Base-by-base conservation (phyloP, 1,140 invertebrate species). In the Aphidius gifuensis region DNA sequence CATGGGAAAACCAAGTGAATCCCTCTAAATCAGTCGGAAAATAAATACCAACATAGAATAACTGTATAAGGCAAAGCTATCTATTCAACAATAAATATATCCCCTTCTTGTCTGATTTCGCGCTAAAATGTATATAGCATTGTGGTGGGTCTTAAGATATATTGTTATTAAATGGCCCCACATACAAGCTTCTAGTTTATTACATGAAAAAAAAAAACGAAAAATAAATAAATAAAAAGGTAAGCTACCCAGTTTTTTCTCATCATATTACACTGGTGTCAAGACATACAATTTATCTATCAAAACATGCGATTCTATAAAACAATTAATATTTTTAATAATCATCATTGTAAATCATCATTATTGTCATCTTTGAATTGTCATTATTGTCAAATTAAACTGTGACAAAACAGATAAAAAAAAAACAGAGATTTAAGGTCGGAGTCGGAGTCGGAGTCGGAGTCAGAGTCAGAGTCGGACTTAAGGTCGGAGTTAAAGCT, bases 161-260 rank as follows among this genome's bases (percentile, higher is more conserved):
- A 80, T 78, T 76, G 75, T 80, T 80, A 80, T 80, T 80, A 80
- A 80, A 80, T 78, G 75, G 76, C 74, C 70, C 69, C 72, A 68
- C 68, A 66, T 74, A 71, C 66, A 70, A 68, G 69, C 67, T 62
- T 32, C 66, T 71, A 69, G 69, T 77, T 73, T 78, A 78, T 78
- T 73, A 78, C 69, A 60, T 68, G 23, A 56, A 56, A 16, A 56
- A 43, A 45, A 16, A 45, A 53, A 53, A 39, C 3, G 45, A n/a
- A 5, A 11, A 43, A 7, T n/a, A 16, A 5, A 38, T n/a, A 56
- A 7, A 32, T n/a, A 21, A 43, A 23, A 6, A 21, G 16, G 6
- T 5, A 16, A 56, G 11, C 21, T 46, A 38, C 57, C 38, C 21
- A 58, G 45, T 53, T 62, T 54, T 62, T 65, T 64, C 64, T 64